Evolutionary conservation across 2,797 vertebrate species (phyloP).

Genomic region (Eulemur coronatus): DNA sequence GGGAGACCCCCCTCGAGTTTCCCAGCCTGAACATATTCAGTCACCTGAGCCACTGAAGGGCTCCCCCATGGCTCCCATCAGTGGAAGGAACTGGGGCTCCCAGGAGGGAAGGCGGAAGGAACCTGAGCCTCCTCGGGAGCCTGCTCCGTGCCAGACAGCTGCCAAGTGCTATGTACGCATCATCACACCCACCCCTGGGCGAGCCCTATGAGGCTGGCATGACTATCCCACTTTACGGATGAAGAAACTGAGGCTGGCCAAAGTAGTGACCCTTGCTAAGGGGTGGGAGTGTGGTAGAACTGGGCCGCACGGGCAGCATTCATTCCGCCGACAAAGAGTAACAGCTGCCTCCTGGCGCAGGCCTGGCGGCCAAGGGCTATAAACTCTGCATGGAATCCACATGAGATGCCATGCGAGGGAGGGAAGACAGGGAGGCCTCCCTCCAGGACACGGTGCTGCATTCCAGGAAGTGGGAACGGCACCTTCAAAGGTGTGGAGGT

Average conservation of each 20-base stretch:
- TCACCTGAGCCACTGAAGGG: not conserved
- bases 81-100: not conserved
- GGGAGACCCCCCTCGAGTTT: too few relatives aligned
- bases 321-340: not conserved
- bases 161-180: not conserved
- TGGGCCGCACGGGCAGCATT: not conserved
- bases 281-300: not conserved
- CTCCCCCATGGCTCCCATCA: not conserved
- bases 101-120: not conserved
- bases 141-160: not conserved
- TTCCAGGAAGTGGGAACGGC: not conserved
- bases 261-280: not conserved
- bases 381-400: not conserved
- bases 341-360: not conserved
- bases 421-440: too few relatives aligned
- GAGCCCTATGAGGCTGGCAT: too few relatives aligned
- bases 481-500: not conserved
- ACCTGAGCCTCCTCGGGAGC: not conserved
- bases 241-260: not conserved
- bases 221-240: not conserved
- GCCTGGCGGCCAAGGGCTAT: not conserved
- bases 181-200: too few relatives aligned
- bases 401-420: not conserved
- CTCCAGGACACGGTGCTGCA: not conserved
- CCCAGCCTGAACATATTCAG: not conserved